Conservation (phyloP, 2,797 vertebrate genomes). For the Sebastes jordani region DNA sequence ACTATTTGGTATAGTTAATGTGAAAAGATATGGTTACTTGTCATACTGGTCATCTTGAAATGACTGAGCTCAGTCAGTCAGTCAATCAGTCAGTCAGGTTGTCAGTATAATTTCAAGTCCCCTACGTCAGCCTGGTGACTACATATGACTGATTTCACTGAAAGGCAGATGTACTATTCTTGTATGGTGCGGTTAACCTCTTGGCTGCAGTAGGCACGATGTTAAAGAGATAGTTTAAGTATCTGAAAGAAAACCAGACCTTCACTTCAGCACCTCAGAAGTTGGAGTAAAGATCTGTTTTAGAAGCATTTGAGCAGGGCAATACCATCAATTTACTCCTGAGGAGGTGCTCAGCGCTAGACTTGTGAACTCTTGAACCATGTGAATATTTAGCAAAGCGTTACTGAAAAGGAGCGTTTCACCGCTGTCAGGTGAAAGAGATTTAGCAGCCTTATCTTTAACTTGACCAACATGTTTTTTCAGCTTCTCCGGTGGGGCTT, state of each 20-base stretch:
- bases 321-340: background rate
- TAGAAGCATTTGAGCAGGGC: background rate
- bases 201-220: background rate
- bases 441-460: conserved; percentile 9
- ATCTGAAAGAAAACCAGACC: background rate
- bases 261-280: background rate
- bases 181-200: background rate
- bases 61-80: conserved; percentile 10
- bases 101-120: conserved; percentile 7
- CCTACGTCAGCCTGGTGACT: background rate
- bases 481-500: background rate
- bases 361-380: conserved; percentile 4
- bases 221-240: background rate
- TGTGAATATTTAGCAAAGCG: background rate
- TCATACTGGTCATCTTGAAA: background rate
- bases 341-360: background rate
- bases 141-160: conserved; percentile 9
- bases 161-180: background rate
- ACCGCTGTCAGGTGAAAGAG: conserved; percentile 3
- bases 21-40: background rate
- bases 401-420: background rate
- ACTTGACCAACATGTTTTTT: conserved; percentile 4
- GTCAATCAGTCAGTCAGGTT: background rate
- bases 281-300: background rate
- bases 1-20: background rate